phyloP scores from a whole-genome alignment of 2,797 vertebrate species.

The Benthosema pterotum region DNA sequence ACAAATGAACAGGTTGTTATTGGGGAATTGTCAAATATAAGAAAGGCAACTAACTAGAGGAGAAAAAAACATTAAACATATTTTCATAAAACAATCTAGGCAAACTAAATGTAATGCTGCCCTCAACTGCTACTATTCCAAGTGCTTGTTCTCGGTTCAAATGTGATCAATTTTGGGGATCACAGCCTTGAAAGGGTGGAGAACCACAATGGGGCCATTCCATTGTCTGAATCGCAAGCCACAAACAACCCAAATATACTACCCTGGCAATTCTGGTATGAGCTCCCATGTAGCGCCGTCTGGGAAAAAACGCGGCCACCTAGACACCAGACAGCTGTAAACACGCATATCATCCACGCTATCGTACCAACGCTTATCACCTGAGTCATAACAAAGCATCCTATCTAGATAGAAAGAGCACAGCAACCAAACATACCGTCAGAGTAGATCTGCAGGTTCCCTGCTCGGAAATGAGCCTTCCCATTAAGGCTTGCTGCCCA shows the following conservation, averaged over 20 bases:
- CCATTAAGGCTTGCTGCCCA: slow-evolving; percentile 21
- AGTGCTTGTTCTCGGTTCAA: no score
- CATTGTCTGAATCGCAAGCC: background rate
- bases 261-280: no score
- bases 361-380: slow-evolving; percentile 59
- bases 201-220: background rate
- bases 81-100: no score
- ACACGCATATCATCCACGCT: slow-evolving; percentile 66
- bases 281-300: slow-evolving; percentile 9
- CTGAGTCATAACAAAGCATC: slow-evolving; percentile 75
- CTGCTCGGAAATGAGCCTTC: slow-evolving; percentile 68
- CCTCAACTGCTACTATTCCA: no score
- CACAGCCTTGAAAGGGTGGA: no score
- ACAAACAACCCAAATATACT: background rate
- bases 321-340: slow-evolving; percentile 66
- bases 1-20: no score
- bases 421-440: slow-evolving; percentile 38
- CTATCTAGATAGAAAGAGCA: slow-evolving; percentile 37
- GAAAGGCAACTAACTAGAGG: no score
- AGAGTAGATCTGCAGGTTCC: slow-evolving; percentile 45
- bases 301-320: slow-evolving; percentile 53
- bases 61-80: no score
- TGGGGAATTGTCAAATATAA: no score
- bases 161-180: no score
- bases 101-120: no score